Percentiles rank a stretch among this genome's conserved stretches.
Evolutionary conservation across 2,797 vertebrate species (phyloP).

Genomic region (Tokudaia tokunoshimensis): DNA sequence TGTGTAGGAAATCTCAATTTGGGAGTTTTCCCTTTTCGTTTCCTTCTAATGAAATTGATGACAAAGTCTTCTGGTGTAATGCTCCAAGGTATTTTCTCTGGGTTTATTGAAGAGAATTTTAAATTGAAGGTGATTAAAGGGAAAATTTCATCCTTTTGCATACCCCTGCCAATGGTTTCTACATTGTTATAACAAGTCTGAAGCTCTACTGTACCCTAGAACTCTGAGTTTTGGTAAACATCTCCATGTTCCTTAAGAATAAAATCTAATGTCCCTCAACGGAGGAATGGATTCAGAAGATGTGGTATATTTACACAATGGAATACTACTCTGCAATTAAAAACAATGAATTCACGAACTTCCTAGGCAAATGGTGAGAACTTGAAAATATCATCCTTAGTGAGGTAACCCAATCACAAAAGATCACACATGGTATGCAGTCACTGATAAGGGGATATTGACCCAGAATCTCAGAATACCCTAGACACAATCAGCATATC

Average conservation of each 20-base stretch:
- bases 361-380: too few species aligned
- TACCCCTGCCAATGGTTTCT: background rate
- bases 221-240: slow-evolving; percentile 67
- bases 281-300: too few species aligned
- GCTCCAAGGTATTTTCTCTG: slow-evolving; percentile 47
- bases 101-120: slow-evolving; percentile 49
- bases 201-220: slow-evolving; percentile 56
- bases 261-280: background rate
- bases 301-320: too few species aligned
- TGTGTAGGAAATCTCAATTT: slow-evolving; percentile 53
- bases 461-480: too few species aligned
- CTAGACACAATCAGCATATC: too few species aligned
- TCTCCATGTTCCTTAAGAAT: slow-evolving; percentile 73
- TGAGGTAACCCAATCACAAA: too few species aligned
- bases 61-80: slow-evolving; percentile 57
- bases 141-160: slow-evolving; percentile 47
- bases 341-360: too few species aligned
- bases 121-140: slow-evolving; percentile 41
- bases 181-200: slow-evolving; percentile 10
- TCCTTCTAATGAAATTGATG: slow-evolving; percentile 25
- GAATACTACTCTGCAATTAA: too few species aligned
- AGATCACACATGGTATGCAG: too few species aligned
- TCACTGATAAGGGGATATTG: too few species aligned
- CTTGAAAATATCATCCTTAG: too few species aligned
- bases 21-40: background rate